Evolutionary conservation across 2,113 vertebrate genomes (phyloP).

Genomic region (Actenoides hombroni): DNA sequence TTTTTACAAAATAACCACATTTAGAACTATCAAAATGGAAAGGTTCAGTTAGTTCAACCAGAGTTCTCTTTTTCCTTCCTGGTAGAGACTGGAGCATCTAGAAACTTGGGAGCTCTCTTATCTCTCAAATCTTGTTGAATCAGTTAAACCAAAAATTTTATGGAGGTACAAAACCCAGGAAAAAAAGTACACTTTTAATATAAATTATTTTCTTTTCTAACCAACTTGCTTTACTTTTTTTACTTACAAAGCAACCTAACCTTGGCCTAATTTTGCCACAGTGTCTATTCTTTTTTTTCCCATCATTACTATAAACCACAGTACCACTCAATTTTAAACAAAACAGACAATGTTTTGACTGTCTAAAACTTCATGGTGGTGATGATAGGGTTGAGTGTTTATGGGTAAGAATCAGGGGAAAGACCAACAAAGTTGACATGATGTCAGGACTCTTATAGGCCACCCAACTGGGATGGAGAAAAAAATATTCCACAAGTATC

Average conservation of each 20-base stretch:
- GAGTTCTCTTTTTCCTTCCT: rapidly evolving
- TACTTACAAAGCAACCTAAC: not conserved
- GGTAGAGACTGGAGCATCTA: rapidly evolving
- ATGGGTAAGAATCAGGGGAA: not conserved
- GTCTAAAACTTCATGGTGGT: not conserved
- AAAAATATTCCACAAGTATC: not conserved
- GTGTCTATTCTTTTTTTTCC: not conserved
- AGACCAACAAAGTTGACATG: not conserved
- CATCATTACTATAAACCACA: not conserved
- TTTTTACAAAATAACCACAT: not conserved
- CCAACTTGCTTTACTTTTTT: not conserved
- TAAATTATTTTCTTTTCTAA: not conserved
- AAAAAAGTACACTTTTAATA: not conserved
- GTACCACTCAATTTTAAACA: not conserved
- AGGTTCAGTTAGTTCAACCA: not conserved
- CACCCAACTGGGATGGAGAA: not conserved
- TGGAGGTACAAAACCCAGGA: not conserved
- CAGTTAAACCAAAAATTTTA: no score
- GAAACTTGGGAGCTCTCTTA: not conserved
- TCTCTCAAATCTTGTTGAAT: not conserved
- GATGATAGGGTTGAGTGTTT: not conserved
- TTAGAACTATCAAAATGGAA: not conserved
- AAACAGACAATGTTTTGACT: not conserved
- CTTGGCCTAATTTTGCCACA: not conserved
- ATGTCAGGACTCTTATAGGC: not conserved